Evolutionary conservation across 2,888 invertebrate genomes (phyloP).

Genomic region (Archips xylosteana): DNA sequence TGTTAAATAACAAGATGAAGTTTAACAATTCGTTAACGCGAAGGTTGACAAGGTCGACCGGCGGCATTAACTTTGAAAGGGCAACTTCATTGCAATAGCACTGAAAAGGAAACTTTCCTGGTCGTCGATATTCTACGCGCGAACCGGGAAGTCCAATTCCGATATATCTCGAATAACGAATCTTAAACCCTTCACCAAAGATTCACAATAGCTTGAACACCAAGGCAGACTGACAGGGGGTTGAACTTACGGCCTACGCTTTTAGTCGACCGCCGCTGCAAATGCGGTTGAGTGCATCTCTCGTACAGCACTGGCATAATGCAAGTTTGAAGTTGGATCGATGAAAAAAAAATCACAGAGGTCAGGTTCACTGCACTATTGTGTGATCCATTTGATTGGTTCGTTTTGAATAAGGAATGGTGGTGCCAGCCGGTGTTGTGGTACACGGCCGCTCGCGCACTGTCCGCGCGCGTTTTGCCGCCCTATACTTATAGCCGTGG

Average conservation of each 20-base stretch:
- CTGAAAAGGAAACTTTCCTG: constrained; percentile 60
- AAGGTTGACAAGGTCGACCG: constrained; percentile 35
- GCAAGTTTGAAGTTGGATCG: constrained; percentile 44
- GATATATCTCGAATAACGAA: constrained; percentile 46
- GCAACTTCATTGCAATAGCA: constrained; percentile 42
- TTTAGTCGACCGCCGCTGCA: constrained; percentile 65
- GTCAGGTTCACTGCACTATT: constrained; percentile 72
- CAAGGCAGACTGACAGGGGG: constrained; percentile 52
- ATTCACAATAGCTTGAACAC: constrained; percentile 53
- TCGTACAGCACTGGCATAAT: constrained; percentile 75
- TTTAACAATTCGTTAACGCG: constrained; percentile 31
- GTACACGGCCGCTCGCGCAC: constrained; percentile 79
- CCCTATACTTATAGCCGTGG: constrained; percentile 72
- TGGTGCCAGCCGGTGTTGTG: constrained; percentile 76
- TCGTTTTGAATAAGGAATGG: constrained; percentile 57
- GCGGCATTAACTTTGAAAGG: constrained; percentile 38
- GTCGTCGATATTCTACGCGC: constrained; percentile 60
- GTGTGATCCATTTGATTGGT: constrained; percentile 59
- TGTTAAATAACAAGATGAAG: constrained; percentile 34
- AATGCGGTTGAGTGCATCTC: constrained; percentile 70
- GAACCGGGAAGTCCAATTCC: constrained; percentile 55
- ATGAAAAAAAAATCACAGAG: constrained; percentile 55
- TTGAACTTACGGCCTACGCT: constrained; percentile 72
- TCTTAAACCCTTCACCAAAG: constrained; percentile 51
- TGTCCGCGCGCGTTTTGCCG: constrained; percentile 70